Evolutionary conservation across 1,140 invertebrate genomes (phyloP).

Genomic region (Oedothorax gibbosus): DNA sequence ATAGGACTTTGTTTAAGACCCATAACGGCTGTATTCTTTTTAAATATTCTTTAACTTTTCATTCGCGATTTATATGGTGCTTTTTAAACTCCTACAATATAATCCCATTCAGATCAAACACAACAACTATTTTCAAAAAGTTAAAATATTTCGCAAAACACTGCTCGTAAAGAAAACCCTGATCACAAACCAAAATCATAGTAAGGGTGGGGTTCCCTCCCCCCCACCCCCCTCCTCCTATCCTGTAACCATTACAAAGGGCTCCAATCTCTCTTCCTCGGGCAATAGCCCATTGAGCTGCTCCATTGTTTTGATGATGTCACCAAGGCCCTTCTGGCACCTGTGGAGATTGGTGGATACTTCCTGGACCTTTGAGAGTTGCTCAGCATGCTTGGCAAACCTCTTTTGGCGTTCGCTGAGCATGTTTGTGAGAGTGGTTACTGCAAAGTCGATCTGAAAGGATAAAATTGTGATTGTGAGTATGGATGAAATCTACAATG

Average conservation of each 20-base stretch:
- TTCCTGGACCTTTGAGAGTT: slow-evolving; percentile 83
- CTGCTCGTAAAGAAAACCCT: too few relatives aligned
- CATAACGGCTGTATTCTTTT: too few relatives aligned
- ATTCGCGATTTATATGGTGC: too few relatives aligned
- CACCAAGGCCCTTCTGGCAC: slow-evolving; percentile 85
- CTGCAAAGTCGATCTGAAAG: slow-evolving; percentile 78
- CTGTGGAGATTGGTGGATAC: slow-evolving; percentile 81
- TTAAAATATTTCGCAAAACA: too few relatives aligned
- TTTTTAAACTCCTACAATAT: too few relatives aligned
- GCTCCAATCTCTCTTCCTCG: slow-evolving; percentile 84
- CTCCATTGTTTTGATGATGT: slow-evolving; percentile 86
- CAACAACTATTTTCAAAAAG: too few relatives aligned
- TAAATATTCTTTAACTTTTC: too few relatives aligned
- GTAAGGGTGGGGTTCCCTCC: background rate
- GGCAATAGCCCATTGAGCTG: slow-evolving; percentile 87
- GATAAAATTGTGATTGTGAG: background rate
- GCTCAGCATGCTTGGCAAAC: slow-evolving; percentile 85
- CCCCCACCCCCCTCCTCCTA: slow-evolving; percentile 60
- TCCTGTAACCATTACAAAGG: slow-evolving; percentile 89
- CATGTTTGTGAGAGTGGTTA: slow-evolving; percentile 77
- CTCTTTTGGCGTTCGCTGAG: slow-evolving; percentile 85
- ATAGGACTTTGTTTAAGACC: too few relatives aligned
- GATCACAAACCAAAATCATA: too few relatives aligned
- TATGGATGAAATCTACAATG: too few relatives aligned
- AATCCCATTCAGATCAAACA: too few relatives aligned